Base-by-base conservation (phyloP, 2,113 vertebrate genomes). In the Xiphophorus maculatus region DNA sequence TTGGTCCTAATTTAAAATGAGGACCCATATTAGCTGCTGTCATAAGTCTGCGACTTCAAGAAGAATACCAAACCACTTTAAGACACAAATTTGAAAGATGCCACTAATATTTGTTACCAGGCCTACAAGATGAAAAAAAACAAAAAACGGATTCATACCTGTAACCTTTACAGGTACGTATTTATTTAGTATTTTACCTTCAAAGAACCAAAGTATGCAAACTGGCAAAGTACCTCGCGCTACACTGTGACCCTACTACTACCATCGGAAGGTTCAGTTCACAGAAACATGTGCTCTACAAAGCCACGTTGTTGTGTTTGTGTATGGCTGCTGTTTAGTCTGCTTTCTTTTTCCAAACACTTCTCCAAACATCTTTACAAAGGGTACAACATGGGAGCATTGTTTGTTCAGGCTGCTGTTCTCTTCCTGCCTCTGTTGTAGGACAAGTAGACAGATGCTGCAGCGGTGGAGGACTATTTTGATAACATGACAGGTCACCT, bases 381-480 rank as follows among this genome's bases (percentile, higher is more conserved):
- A 66, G 77, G 9, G 51, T 58, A 10, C 51, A 58, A 58, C 51
- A 84, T 65, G 73, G 81, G 69, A 83, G 70, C 33, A 66, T 22
- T 61, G 61, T 65, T 66, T 63, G 71, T 81, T 73, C 66, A n/a
- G 19, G 67, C 69, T 13, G 63, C 83, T 74, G 81, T 63, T 73
- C 74, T 37, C 58, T 61, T 70, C 75, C 82, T 81, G 73, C 77
- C 71, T 77, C 80, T 65, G 73, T 83, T 82, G 71, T 15, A 72
- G 85, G 87, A 88, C 81, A 76, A 79, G 82, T 81, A 87, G 85
- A 91, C 44, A 75, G 86, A 90, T 85, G 89, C 82, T 63, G 28
- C 61, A 58, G 82, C 62, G 6, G 67, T 25, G 37, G 13, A 76
- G 81, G 40, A 35, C 80, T 79, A 44, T 76, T 83, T 84, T 7